Percentiles rank a stretch among this genome's conserved stretches.
Conservation (phyloP, 1,140 invertebrate genomes). For the Drosophila neocordata region DNA sequence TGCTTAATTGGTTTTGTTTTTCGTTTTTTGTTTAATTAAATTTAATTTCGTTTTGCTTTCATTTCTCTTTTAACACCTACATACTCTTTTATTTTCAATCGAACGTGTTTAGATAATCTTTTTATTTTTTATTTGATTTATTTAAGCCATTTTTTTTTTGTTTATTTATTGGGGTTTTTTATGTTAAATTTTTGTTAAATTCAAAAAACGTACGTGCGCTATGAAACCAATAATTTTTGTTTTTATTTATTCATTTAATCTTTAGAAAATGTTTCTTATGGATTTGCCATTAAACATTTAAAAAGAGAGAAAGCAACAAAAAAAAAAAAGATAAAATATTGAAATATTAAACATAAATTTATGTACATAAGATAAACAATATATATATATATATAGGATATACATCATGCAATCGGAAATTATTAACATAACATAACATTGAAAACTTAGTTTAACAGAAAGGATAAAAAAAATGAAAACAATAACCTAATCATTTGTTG, state of each 20-base stretch:
- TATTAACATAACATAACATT: constrained; percentile 24
- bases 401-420: not conserved
- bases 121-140: constrained; percentile 61
- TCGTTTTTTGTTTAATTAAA: constrained; percentile 35
- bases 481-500: not conserved
- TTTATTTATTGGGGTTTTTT: constrained; percentile 51
- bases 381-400: not conserved
- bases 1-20: constrained; percentile 56
- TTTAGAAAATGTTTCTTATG: constrained; percentile 31
- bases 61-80: constrained; percentile 73
- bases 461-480: not conserved
- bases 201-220: constrained; percentile 82
- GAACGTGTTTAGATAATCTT: constrained; percentile 48
- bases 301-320: constrained; percentile 38
- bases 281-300: constrained; percentile 29
- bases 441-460: constrained; percentile 7
- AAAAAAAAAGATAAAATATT: not conserved
- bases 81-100: constrained; percentile 51
- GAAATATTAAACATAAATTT: not conserved
- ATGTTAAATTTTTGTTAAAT: constrained; percentile 34
- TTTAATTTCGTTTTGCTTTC: constrained; percentile 48
- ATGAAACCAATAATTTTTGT: constrained; percentile 81
- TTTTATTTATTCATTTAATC: constrained; percentile 58
- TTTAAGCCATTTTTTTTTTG: constrained; percentile 56
- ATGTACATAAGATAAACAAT: not conserved